phyloP scores from a whole-genome alignment of 2,888 invertebrate species.

The Sarcophaga caerulescens region DNA sequence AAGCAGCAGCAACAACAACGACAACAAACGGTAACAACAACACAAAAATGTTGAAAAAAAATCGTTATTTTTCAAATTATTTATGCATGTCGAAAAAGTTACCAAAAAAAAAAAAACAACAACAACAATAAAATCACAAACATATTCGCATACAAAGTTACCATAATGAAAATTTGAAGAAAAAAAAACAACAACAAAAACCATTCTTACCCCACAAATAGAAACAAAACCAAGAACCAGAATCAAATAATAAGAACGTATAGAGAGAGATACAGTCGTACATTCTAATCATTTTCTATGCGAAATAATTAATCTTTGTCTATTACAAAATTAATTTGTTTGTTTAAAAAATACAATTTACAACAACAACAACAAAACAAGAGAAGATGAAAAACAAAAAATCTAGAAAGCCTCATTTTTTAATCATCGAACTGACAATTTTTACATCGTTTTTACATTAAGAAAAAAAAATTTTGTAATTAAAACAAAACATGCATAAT shows the following conservation, averaged over 20 bases:
- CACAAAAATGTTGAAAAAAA: neutral
- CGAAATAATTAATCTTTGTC: conserved; percentile 49
- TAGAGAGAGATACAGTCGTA: neutral
- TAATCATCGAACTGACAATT: neutral
- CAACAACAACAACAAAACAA: neutral
- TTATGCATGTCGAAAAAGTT: conserved; percentile 54
- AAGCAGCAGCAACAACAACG: neutral
- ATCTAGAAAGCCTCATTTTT: neutral
- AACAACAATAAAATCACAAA: conserved; percentile 10
- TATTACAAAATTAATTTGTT: conserved; percentile 25
- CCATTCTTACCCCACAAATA: too few relatives aligned
- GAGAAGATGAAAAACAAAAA: too few relatives aligned
- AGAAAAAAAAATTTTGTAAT: neutral
- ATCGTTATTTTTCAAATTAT: conserved; percentile 54
- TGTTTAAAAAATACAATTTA: neutral
- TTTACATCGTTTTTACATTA: neutral
- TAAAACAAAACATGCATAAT: neutral
- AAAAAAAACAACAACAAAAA: too few relatives aligned
- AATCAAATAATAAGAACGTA: neutral
- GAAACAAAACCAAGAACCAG: neutral
- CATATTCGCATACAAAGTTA: neutral
- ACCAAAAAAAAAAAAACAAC: neutral
- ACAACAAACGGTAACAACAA: conserved; percentile 25
- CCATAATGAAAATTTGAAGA: too few relatives aligned
- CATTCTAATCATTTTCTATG: conserved; percentile 22